These are phyloP conservation scores for Drepanosiphum platanoidis DNA, from an alignment of 2,888 invertebrate genomes.

Conservation along the genomic window DNA sequence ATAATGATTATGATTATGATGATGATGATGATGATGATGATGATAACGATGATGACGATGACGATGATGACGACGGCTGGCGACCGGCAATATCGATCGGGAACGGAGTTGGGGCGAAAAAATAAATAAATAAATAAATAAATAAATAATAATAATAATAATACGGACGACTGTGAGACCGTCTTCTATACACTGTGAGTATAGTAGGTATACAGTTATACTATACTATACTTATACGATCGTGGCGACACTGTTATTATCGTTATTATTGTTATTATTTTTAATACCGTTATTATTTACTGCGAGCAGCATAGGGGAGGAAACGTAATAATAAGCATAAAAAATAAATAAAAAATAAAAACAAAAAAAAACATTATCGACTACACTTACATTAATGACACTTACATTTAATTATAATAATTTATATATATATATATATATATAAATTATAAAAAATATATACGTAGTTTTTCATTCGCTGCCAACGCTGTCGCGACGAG, in stretches of 20 bases:
- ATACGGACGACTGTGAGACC: no score
- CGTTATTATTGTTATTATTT: constrained; percentile 19
- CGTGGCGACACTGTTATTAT: neutral
- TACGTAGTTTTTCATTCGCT: neutral
- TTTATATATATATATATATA: no score
- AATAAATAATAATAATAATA: no score
- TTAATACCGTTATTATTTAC: constrained; percentile 7
- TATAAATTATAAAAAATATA: no score
- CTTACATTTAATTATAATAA: no score
- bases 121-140: no score
- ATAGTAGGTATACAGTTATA: no score
- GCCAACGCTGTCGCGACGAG: no score
- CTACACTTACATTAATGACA: no score
- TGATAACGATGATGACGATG: neutral
- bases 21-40: neutral
- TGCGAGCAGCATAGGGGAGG: neutral
- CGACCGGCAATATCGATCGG: neutral
- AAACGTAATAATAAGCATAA: constrained; percentile 19
- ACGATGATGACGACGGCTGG: neutral
- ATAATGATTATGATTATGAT: neutral
- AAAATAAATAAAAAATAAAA: no score
- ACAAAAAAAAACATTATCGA: no score
- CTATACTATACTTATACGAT: neutral
- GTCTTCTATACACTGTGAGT: no score
- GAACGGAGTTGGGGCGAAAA: neutral